phyloP scores from a whole-genome alignment of 2,888 invertebrate species.

The Pammene aurita region DNA sequence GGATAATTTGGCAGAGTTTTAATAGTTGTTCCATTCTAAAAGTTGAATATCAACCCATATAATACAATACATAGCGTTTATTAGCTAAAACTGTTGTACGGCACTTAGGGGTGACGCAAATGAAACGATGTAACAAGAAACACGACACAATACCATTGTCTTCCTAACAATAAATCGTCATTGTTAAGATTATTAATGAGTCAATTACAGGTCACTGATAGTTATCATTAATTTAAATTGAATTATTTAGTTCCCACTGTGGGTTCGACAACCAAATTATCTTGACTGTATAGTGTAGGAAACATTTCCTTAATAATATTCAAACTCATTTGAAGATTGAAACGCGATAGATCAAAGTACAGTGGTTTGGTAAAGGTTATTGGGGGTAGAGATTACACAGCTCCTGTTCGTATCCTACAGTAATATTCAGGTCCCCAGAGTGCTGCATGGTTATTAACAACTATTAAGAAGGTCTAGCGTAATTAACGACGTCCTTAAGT shows the following conservation, averaged over 20 bases:
- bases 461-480: conserved; percentile 30
- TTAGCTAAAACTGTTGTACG: neutral
- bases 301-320: neutral
- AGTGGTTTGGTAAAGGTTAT: conserved; percentile 14
- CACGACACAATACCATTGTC: conserved; percentile 8
- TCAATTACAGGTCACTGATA: conserved; percentile 38
- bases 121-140: neutral
- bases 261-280: neutral
- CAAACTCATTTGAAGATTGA: neutral
- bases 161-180: conserved; percentile 27
- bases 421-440: conserved; percentile 33
- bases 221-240: conserved; percentile 35
- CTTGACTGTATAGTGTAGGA: neutral
- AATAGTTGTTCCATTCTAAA: too few relatives aligned
- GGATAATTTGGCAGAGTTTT: too few relatives aligned
- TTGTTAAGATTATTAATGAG: conserved; percentile 31
- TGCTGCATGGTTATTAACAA: conserved; percentile 35
- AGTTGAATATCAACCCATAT: too few relatives aligned
- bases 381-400: conserved; percentile 30
- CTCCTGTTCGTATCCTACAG: conserved; percentile 29
- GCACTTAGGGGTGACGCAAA: neutral
- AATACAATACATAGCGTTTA: too few relatives aligned
- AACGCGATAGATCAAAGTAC: neutral
- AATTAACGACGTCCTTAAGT: conserved; percentile 1
- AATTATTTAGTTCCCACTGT: conserved; percentile 31